These are phyloP conservation scores for Clarias laeviceps DNA, from an alignment of 2,797 vertebrate species.

Conservation along the genomic window DNA sequence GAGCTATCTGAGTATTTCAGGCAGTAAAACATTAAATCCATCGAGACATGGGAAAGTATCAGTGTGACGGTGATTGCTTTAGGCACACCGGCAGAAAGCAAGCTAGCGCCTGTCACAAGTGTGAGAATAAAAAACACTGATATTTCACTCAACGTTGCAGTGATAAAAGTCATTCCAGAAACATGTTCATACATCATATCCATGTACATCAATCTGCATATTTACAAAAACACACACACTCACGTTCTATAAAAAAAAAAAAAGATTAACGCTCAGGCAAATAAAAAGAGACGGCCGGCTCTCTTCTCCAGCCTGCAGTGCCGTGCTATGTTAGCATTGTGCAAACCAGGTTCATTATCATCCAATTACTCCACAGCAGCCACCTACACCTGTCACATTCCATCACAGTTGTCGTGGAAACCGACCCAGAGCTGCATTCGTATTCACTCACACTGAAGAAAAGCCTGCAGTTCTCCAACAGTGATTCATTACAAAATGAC, in stretches of 20 bases:
- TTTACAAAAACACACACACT: constrained; percentile 4
- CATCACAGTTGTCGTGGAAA: constrained; percentile 51
- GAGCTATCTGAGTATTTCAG: neutral
- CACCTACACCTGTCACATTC: constrained; percentile 49
- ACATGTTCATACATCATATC: constrained; percentile 1
- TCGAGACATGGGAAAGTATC: neutral
- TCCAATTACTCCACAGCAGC: constrained; percentile 45
- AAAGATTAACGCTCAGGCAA: constrained; percentile 27
- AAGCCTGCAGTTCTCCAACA: constrained; percentile 13
- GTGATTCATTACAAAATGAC: constrained; percentile 41
- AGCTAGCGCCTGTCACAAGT: constrained; percentile 21
- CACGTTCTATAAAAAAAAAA: constrained; percentile 1
- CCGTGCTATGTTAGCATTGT: constrained; percentile 41
- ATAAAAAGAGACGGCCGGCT: neutral
- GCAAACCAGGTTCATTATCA: constrained; percentile 51
- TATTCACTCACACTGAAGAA: constrained; percentile 35
- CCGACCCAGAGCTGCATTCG: constrained; percentile 21
- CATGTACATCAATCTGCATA: constrained; percentile 22
- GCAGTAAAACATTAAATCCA: neutral
- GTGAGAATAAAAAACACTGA: constrained; percentile 10
- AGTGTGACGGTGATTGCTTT: constrained; percentile 28
- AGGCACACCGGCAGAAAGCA: constrained; percentile 18
- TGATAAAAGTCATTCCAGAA: constrained; percentile 17
- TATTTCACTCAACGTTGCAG: constrained; percentile 12
- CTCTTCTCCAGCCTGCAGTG: neutral